Evolutionary conservation across 2,797 vertebrate genomes (phyloP).

Genomic region (Bryconaethiops microstoma): DNA sequence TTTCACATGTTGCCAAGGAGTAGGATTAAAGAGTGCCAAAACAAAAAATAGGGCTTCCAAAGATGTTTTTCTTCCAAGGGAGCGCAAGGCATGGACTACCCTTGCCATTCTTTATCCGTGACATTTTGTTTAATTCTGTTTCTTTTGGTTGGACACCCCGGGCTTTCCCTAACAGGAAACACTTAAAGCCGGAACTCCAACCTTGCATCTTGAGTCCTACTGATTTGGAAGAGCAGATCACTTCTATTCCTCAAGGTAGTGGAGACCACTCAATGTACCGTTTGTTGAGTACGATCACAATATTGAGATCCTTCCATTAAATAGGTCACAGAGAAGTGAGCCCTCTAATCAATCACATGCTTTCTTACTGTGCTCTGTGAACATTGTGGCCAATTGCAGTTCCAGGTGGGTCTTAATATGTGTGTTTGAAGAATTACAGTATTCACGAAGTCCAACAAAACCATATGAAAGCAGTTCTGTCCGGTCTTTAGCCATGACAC

Average conservation of each 20-base stretch:
- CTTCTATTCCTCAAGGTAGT: neutral
- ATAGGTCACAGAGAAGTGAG: too few relatives aligned
- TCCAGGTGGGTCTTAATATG: too few relatives aligned
- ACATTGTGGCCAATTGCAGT: too few relatives aligned
- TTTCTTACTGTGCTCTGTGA: too few relatives aligned
- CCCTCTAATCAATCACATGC: too few relatives aligned
- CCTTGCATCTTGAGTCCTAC: neutral
- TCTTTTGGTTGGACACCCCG: neutral
- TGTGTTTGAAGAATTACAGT: too few relatives aligned
- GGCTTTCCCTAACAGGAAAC: neutral
- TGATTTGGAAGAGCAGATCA: neutral
- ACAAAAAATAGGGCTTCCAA: conserved; percentile 10
- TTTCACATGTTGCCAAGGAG: conserved; percentile 54
- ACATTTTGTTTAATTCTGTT: conserved; percentile 20
- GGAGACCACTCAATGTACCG: too few relatives aligned
- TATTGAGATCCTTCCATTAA: too few relatives aligned
- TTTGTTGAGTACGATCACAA: too few relatives aligned
- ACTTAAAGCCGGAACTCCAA: neutral
- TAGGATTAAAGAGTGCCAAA: neutral
- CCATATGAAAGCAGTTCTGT: too few relatives aligned
- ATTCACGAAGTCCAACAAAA: neutral
- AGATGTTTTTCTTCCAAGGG: neutral
- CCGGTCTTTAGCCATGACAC: too few relatives aligned
- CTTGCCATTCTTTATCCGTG: conserved; percentile 11
- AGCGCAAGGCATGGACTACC: conserved; percentile 4